Evolutionary conservation across 53 echinoderm and acorn worm species (phyloP).

Genomic region (Actinopyga echinites): DNA sequence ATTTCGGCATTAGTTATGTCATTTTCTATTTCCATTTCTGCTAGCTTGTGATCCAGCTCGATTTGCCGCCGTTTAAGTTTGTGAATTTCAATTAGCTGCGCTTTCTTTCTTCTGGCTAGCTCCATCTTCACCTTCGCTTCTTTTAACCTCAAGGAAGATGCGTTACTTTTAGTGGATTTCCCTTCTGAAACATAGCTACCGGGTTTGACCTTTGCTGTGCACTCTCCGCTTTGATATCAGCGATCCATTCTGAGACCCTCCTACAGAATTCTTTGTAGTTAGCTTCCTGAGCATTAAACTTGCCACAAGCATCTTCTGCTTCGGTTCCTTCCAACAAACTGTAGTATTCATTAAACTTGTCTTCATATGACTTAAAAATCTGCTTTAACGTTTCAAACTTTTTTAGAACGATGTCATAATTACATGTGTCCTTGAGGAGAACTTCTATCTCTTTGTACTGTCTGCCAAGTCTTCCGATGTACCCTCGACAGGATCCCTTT

Average conservation of each 20-base stretch:
- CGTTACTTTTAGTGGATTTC: neutral
- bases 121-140: slow-evolving; percentile 2
- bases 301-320: too few relatives aligned
- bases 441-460: too few relatives aligned
- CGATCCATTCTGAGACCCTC: too few relatives aligned
- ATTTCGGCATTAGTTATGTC: neutral
- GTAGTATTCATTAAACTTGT: too few relatives aligned
- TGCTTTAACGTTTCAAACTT: too few relatives aligned
- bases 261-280: too few relatives aligned
- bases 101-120: neutral
- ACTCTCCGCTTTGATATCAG: neutral
- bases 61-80: neutral
- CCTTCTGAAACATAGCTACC: neutral
- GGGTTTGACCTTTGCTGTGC: neutral
- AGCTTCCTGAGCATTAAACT: neutral
- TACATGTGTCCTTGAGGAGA: too few relatives aligned
- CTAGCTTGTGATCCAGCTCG: neutral
- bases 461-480: too few relatives aligned
- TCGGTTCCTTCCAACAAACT: too few relatives aligned
- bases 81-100: neutral
- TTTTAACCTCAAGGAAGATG: neutral
- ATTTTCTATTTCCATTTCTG: neutral
- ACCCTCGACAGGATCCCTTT: too few relatives aligned
- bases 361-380: too few relatives aligned
- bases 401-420: too few relatives aligned